Base-by-base conservation (phyloP, 2,888 invertebrate genomes). In the Brachyptera risi region DNA sequence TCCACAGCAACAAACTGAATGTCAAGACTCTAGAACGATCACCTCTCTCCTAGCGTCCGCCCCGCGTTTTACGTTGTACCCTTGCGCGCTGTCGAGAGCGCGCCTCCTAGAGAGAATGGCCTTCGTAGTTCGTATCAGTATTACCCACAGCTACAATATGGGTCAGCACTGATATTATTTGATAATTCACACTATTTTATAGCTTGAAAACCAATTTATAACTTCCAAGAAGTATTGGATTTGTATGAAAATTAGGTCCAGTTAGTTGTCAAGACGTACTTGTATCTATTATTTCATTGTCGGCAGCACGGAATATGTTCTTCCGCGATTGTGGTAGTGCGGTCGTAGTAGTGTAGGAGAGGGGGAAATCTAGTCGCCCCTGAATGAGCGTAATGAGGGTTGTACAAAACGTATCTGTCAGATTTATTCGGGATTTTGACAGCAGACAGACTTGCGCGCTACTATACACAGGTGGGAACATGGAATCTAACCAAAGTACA, bases 361-460 rank as follows among this genome's bases (percentile, higher is more conserved):
- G 27, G 50, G 50, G 50, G 50, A n/a, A n/a, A n/a, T 23, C 11
- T 24, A 13, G 50, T 31, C 27, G 50, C 50, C 50, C 50, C 15
- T 3, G 49, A 51, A 27, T 31, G 27, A 51, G 31, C 50, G 50
- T 51, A 15, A 26, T 17, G 26, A 26, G 50, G 50, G 50, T 23
- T 51, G 27, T 23, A 4, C 50, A 51, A 51, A 26, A 27, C 21
- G 17, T 42, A 9, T 1, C n/a, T n/a, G n/a, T n/a, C n/a, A n/a
- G n/a, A n/a, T n/a, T 7, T 7, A 42, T 19, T 7, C 4, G 2
- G 3, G 7, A 19, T 42, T 42, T 42, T 42, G 42, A 42, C 42
- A 42, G 42, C n/a, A n/a, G n/a, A n/a, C n/a, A n/a, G n/a, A n/a
- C n/a, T n/a, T n/a, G n/a, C n/a, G n/a, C n/a, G n/a, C n/a, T n/a